Base-by-base conservation (phyloP, 2,113 vertebrate genomes). In the Actenoides lindsayi region DNA sequence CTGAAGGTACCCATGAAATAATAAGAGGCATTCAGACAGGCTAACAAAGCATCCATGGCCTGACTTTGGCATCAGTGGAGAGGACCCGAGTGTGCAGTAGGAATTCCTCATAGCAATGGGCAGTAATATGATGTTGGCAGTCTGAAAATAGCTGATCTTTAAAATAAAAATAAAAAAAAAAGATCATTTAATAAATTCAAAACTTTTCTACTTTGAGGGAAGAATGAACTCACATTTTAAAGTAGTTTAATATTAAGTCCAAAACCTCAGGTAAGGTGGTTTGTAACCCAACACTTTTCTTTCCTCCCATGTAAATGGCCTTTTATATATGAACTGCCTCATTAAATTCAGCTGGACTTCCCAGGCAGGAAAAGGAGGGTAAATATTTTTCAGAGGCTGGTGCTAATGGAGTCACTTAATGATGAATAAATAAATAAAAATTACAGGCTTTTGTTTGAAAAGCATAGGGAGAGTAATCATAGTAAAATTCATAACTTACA, bases 341-440 rank as follows among this genome's bases (percentile, higher is more conserved):
- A 87, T 91, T 94, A 94, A 94, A 79, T 93, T 85, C 81, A 48
- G n/a, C 37, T 89, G 67, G 42, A 50, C 70, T 89, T 94, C 81
- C 77, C 70, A 70, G 81, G 73, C 48, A 70, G 37, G 51, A 94
- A 63, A 87, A 87, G 21, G 77, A 91, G 23, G 70, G 83, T 83
- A 94, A 93, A 89, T 94, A 76, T 87, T 94, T 95, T 84, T 94
- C 87, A 70, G 77, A 84, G 67, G 37, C 50, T 85, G 54, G 30
- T 95, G 81, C 53, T 96, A 87, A 94, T 89, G 70, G 75, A 94
- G 87, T 39, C 5, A 63, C 77, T 93, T 87, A 83, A 81, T 82
- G 59, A 48, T 42, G 39, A 51, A 63, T 41, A 63, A 57, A 80
- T 77, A 89, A 87, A 93, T 64, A 73, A 76, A 90, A 89, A 41